Conservation (phyloP, 1,140 invertebrate species). For the Tribolium madens region DNA sequence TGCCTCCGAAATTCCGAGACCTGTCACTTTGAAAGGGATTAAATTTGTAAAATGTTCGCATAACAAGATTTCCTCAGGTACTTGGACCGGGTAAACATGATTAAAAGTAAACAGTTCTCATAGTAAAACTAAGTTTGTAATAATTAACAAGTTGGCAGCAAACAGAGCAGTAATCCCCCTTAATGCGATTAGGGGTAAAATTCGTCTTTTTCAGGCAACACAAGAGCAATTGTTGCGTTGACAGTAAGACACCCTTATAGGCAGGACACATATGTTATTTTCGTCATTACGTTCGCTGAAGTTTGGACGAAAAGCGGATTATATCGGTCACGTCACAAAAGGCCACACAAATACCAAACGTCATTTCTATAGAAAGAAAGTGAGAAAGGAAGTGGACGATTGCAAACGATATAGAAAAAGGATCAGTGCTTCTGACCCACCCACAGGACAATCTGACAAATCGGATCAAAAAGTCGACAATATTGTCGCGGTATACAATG, state of each 20-base stretch:
- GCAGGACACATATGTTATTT: constrained; percentile 65
- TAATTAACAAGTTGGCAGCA: constrained; percentile 53
- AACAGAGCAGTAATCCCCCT: constrained; percentile 46
- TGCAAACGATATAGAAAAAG: constrained; percentile 64
- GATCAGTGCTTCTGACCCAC: constrained; percentile 62
- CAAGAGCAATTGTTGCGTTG: constrained; percentile 63
- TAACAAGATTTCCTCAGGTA: constrained; percentile 44
- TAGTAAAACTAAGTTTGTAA: constrained; percentile 48
- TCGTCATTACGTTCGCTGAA: constrained; percentile 63
- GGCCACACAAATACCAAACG: not conserved
- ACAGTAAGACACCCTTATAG: constrained; percentile 65
- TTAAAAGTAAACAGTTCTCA: constrained; percentile 49
- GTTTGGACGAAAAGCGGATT: constrained; percentile 62
- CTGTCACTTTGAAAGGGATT: constrained; percentile 44
- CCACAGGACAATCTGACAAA: constrained; percentile 65
- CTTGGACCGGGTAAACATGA: constrained; percentile 50
- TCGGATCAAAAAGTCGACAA: constrained; percentile 67
- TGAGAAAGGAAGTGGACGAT: constrained; percentile 26
- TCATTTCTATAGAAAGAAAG: constrained; percentile 17
- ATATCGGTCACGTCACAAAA: constrained; percentile 59
- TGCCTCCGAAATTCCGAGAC: constrained; percentile 1
- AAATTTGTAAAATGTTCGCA: constrained; percentile 46
- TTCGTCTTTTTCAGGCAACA: constrained; percentile 56
- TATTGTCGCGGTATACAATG: constrained; percentile 64
- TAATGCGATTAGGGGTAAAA: constrained; percentile 59